Conservation (phyloP, 2,113 vertebrate genomes). For the Corydoras sp. region DNA sequence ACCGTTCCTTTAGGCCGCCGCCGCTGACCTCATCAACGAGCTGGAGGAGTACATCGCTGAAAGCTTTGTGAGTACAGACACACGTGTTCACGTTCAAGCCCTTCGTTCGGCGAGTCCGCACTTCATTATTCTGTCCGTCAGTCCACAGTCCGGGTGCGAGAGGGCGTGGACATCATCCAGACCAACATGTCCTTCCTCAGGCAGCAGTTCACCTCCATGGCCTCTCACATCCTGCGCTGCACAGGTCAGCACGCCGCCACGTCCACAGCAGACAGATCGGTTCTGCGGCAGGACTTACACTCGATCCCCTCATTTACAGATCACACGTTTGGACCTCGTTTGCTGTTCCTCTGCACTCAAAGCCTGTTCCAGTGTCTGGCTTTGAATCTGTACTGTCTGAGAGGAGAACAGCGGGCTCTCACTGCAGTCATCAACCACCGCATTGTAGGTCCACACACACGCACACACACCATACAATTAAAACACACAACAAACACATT, state of each 20-base stretch:
- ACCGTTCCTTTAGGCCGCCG: conserved; percentile 57
- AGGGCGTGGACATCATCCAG: conserved; percentile 78
- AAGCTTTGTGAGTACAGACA: conserved; percentile 80
- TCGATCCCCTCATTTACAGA: conserved; percentile 57
- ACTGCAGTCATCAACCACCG: conserved; percentile 84
- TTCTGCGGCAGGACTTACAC: no score
- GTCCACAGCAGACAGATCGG: background rate
- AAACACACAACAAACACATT: no score
- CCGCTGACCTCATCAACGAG: conserved; percentile 72
- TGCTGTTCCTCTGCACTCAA: conserved; percentile 84
- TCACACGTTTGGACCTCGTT: conserved; percentile 73
- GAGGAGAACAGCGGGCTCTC: conserved; percentile 79
- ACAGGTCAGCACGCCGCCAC: conserved; percentile 57
- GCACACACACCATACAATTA: background rate
- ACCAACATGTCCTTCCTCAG: conserved; percentile 85
- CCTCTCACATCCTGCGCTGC: conserved; percentile 80
- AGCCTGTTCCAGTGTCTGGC: conserved; percentile 85
- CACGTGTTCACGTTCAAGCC: background rate
- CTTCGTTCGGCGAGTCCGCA: no score
- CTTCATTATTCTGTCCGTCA: conserved; percentile 44
- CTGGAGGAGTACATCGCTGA: conserved; percentile 81
- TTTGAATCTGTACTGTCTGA: conserved; percentile 82
- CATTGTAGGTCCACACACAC: conserved; percentile 66
- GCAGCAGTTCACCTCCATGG: conserved; percentile 79
- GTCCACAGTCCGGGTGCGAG: conserved; percentile 78